A percentile compares a stretch with the other conserved stretches of the same genome.
Evolutionary conservation across 2,888 invertebrate genomes (phyloP).

Genomic region (Erpobdella octoculata): DNA sequence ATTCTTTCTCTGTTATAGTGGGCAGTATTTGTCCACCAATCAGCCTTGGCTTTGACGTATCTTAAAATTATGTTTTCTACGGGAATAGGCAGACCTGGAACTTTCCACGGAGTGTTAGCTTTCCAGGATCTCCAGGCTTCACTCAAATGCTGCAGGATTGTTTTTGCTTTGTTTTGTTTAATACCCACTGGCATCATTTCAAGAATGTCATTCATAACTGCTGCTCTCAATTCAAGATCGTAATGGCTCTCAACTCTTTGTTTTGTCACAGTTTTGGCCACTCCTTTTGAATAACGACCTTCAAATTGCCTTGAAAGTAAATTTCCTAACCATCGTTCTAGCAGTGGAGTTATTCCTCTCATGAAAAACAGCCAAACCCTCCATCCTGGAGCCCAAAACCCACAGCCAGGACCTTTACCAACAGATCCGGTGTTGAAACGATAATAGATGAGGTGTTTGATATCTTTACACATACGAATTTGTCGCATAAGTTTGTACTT

Average conservation of each 20-base stretch:
- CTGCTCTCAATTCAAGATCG: constrained; percentile 92
- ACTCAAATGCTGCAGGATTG: constrained; percentile 93
- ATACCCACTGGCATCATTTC: constrained; percentile 99
- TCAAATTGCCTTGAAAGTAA: constrained; percentile 95
- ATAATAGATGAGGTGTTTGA: constrained; percentile 98
- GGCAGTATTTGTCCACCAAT: constrained; percentile 99
- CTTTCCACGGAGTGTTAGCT: constrained; percentile 98
- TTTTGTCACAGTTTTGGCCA: constrained; percentile 98
- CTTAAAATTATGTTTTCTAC: constrained; percentile 97
- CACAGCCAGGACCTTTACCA: constrained; percentile 96
- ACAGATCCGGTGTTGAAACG: constrained; percentile 96
- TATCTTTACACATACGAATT: constrained; percentile 98
- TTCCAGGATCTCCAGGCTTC: constrained; percentile 99
- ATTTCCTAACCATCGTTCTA: constrained; percentile 99
- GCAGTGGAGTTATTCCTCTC: constrained; percentile 91
- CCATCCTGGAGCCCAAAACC: constrained; percentile 98
- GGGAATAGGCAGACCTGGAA: constrained; percentile 93
- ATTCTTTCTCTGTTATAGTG: constrained; percentile 98
- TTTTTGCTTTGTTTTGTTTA: constrained; percentile 97
- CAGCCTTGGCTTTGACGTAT: constrained; percentile 99
- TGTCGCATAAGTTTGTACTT: constrained; percentile 93
- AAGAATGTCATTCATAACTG: constrained; percentile 88
- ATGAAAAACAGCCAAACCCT: constrained; percentile 99
- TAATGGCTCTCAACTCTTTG: constrained; percentile 99
- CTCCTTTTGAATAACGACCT: constrained; percentile 96